Conservation (phyloP, 92 coral and sea anemone species). For the Parazoanthus darwini region DNA sequence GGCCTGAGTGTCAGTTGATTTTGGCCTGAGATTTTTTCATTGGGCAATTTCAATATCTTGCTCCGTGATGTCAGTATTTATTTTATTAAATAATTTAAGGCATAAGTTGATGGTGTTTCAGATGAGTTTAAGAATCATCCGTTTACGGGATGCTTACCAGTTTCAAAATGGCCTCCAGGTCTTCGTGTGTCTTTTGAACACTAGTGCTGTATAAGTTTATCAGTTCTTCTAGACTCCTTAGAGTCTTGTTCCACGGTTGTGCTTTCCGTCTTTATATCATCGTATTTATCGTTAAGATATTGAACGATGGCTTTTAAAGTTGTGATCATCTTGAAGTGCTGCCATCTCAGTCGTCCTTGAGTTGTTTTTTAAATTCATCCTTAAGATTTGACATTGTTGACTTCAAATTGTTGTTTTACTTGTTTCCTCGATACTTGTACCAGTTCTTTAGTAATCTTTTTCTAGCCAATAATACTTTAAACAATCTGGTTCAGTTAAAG, state of each 20-base stretch:
- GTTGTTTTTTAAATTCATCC: not conserved
- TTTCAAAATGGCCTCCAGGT: conserved; percentile 40
- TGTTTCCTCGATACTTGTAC: too few species aligned
- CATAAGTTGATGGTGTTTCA: conserved; percentile 11
- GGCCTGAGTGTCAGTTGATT: not conserved
- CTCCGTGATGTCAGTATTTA: conserved; percentile 3
- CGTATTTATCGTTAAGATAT: conserved; percentile 29
- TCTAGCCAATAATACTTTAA: too few species aligned
- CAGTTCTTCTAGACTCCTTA: conserved; percentile 6
- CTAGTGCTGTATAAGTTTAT: not conserved
- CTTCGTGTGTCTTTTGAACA: conserved; percentile 30
- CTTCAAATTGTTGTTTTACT: not conserved
- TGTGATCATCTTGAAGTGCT: conserved; percentile 19
- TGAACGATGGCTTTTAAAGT: conserved; percentile 25
- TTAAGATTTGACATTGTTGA: not conserved
- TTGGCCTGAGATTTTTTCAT: conserved; percentile 13
- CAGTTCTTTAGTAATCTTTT: too few species aligned
- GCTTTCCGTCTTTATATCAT: conserved; percentile 31
- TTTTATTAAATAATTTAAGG: conserved; percentile 28
- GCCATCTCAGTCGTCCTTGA: conserved; percentile 38
- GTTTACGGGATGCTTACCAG: conserved; percentile 32
- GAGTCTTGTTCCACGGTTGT: conserved; percentile 14
- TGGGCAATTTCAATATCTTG: conserved; percentile 40
- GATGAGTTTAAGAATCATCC: conserved; percentile 16
- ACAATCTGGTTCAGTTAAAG: too few species aligned